Conservation (phyloP, 1,140 invertebrate genomes). For the Sesamia nonagrioides region DNA sequence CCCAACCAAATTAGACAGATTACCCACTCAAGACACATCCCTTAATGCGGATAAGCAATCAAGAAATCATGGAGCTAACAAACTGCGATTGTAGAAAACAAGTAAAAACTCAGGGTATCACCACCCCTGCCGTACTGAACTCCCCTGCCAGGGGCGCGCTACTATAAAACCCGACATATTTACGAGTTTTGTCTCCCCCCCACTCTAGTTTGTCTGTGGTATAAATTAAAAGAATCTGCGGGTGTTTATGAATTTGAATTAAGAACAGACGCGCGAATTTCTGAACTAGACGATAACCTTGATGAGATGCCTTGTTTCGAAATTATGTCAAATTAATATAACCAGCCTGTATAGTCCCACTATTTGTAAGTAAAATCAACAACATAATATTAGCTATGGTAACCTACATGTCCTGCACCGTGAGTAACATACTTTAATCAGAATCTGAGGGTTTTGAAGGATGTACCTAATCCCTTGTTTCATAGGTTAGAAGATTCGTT, state of each 20-base stretch:
- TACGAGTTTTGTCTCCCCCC: conserved; percentile 73
- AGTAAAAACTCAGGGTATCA: conserved; percentile 52
- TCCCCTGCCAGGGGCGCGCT: conserved; percentile 64
- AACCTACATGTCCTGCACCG: too few species aligned
- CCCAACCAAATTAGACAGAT: conserved; percentile 20
- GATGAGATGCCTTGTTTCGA: too few species aligned
- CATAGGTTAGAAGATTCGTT: too few species aligned
- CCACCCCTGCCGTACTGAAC: conserved; percentile 53
- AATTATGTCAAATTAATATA: too few species aligned
- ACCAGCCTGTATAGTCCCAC: too few species aligned
- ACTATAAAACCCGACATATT: conserved; percentile 83
- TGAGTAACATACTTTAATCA: too few species aligned
- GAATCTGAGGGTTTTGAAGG: too few species aligned
- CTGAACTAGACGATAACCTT: too few species aligned
- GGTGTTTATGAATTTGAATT: background rate
- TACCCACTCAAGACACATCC: conserved; percentile 39
- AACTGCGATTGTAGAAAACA: conserved; percentile 52
- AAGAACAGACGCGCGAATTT: background rate
- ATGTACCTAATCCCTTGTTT: too few species aligned
- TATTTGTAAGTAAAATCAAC: too few species aligned
- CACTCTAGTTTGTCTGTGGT: conserved; percentile 55
- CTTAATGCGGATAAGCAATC: conserved; percentile 64
- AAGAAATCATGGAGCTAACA: conserved; percentile 63
- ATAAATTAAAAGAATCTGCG: conserved; percentile 50
- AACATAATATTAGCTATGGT: too few species aligned